Evolutionary conservation across 53 echinoderm and acorn worm genomes (phyloP).

Genomic region (Antedon mediterranea): DNA sequence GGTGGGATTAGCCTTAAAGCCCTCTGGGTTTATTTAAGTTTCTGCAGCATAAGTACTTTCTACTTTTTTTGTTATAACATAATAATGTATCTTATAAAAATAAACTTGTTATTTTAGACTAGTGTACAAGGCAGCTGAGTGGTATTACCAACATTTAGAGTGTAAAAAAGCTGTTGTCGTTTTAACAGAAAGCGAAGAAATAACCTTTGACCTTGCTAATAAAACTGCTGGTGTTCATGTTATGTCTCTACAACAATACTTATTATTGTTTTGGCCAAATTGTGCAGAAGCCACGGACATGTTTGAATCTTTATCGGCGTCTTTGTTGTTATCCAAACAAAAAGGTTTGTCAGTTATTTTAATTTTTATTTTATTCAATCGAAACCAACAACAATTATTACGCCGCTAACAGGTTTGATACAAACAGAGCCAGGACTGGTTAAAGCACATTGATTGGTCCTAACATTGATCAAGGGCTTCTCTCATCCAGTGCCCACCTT

Average conservation of each 20-base stretch:
- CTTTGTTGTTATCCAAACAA: conserved; percentile 8
- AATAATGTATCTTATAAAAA: too few species aligned
- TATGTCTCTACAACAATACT: conserved; percentile 36
- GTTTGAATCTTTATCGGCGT: conserved; percentile 57
- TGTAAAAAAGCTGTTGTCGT: conserved; percentile 56
- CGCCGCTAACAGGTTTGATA: too few species aligned
- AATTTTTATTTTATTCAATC: too few species aligned
- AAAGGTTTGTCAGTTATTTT: neutral
- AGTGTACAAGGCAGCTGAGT: conserved; percentile 54
- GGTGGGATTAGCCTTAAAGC: too few species aligned
- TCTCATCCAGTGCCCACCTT: too few species aligned
- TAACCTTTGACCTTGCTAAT: conserved; percentile 25
- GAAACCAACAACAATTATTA: too few species aligned
- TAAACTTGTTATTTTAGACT: conserved; percentile 27
- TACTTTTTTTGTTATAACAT: neutral
- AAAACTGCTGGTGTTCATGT: conserved; percentile 49
- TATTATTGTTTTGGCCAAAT: conserved; percentile 73
- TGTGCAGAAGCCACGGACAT: conserved; percentile 62
- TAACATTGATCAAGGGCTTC: too few species aligned
- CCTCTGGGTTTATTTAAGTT: too few species aligned
- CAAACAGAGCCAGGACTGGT: too few species aligned
- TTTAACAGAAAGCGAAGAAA: conserved; percentile 49
- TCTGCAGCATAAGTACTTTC: too few species aligned
- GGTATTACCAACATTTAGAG: conserved; percentile 72
- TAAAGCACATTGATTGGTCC: too few species aligned